Evolutionary conservation across 2,113 vertebrate genomes (phyloP), one percentile per base, ranked within the genome.

Genomic region (Pipa parva): DNA sequence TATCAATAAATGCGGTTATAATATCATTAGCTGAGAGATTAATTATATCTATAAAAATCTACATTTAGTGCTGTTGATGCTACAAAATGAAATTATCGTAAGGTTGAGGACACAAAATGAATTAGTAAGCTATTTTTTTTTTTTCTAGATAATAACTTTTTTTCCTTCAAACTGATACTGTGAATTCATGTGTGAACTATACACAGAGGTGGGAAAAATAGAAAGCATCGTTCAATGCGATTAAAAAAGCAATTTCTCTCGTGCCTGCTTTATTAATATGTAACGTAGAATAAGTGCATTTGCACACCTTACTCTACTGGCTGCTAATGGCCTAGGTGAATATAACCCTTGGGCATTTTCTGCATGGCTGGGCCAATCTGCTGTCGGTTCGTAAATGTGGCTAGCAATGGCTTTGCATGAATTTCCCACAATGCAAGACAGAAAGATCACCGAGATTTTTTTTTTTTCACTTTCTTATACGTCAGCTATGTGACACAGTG

Each of bases 331-430:
- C 66, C 54, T 68, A 75, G 65, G 72, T 72, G 74, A 45, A 1
- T 5, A 63, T 72, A 79, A 74, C 79, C 76, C 74, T 73, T 74
- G 68, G 80, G 73, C 77, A 70, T 74, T 81, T 80, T 80, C 78
- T 75, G 72, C 79, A 68, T 71, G 75, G 68, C 77, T 82, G 77
- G 76, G 55, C 52, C 54, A 5, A 7, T 71, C 73, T 46, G 0
- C 21, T 25, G 73, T 33, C 63, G 17, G 71, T 79, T 69, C 42
- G 74, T 75, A 49, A 73, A 76, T 52, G 63, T 65, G 0, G 59
- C 59, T 73, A 74, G 76, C 78, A 75, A 76, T 79, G 78, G 54
- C 0, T 11, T 42, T 3, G 76, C 46, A 63, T 55, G 68, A 11
- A 24, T 70, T 76, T 74, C 73, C 68, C 3, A 72, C 74, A 66